Base-by-base conservation (phyloP, 2,113 vertebrate genomes). In the Xiphorhynchus elegans region DNA sequence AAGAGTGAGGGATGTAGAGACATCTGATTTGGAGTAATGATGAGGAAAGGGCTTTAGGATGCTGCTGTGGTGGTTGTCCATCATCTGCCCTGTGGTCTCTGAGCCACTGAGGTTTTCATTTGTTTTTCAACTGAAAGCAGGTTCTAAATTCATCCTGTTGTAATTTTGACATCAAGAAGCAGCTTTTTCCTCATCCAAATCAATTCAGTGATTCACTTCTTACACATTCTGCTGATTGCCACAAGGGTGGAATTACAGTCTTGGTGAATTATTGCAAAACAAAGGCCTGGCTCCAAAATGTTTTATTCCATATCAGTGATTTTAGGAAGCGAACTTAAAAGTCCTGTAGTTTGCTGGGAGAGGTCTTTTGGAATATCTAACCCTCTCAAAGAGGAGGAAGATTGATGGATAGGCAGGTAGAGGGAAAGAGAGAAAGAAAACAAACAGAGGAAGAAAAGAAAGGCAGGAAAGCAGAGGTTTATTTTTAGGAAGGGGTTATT, bases 401-500 rank as follows among this genome's bases (percentile, higher is more conserved):
- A 31, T 31, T 18, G 15, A n/a, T 74, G 26, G 19, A 3, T 15
- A 40, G 82, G 19, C 16, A 20, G 31, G 24, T 13, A 53, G 53
- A 42, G 66, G 10, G 68, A 76, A 44, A 55, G 72, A 70, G 15
- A 64, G 66, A 70, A 75, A 40, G 44, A 72, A 91, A 84, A 73
- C 50, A 91, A 84, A 76, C 25, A 52, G 25, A 15, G 50, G 40
- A 69, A 94, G 91, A 49, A 13, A 46, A 80, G 62, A n/a, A 80
- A 74, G 75, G 44, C 69, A 83, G 80, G 83, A 42, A 87, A 58
- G 52, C 20, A n/a, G 8, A 49, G 46, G 79, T 83, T 90, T 97
- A 96, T 95, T 94, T 97, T 93, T 92, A 90, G 96, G 62, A 87
- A 76, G 59, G 4, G 59, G 82, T 95, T 97, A 89, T 94, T 95